Evolutionary conservation across 2,888 invertebrate species (phyloP), one percentile per base, ranked within the genome.

Genomic region (Epinotia bilunana): DNA sequence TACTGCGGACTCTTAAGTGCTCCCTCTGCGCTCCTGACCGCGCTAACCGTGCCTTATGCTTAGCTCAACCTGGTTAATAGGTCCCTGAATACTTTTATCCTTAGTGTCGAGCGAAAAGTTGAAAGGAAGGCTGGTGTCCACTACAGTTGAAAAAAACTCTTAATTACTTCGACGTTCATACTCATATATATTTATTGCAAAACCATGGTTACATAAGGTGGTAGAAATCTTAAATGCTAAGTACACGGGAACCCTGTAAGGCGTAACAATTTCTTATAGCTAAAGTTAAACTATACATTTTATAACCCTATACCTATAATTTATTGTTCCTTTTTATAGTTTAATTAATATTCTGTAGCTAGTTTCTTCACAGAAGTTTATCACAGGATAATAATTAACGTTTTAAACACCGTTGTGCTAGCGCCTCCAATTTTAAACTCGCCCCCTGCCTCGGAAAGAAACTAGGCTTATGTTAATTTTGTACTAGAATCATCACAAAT

Each of bases 401-500:
- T 57, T n/a, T 57, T 5, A 49, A 49, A 60, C n/a, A 33, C 33
- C 13, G 13, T 46, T 20, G 28, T n/a, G 11, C 18, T 12, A 33
- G 28, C n/a, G 28, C n/a, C 33, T 6, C 60, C 60, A 60, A 58
- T 63, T 39, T 57, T 73, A 16, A 61, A 72, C 33, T 67, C 73
- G 61, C 53, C 61, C 64, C 73, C 65, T 61, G 13, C 39, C 53
- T 53, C 46, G 71, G 49, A 71, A 76, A 68, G 73, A 76, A 77
- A 76, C 73, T 80, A 79, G 81, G 80, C 79, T 85, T 83, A 85
- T 81, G 83, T 88, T 90, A 89, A 90, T 91, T 90, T 87, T 84
- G 83, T 85, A 86, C 83, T 83, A 83, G 81, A 84, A 84, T 87
- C 86, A 90, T 91, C 87, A 88, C 91, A 90, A 92, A 93, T 91